Evolutionary conservation across 2,888 invertebrate species (phyloP), one percentile per base, ranked within the genome.

Genomic region (Lasioglossum morio): DNA sequence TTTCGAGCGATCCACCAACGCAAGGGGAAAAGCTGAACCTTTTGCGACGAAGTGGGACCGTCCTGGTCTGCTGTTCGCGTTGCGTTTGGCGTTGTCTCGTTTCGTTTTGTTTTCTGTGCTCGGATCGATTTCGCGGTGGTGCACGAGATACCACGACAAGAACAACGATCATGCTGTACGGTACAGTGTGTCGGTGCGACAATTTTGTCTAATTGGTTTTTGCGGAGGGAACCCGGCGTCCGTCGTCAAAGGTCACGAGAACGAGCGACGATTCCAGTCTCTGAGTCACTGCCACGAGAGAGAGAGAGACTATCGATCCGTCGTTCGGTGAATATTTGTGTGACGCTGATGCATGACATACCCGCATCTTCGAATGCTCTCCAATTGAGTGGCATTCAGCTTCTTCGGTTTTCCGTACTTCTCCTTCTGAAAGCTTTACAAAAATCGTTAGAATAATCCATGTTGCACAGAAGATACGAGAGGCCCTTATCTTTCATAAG

Each of bases 381-480:
- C 97, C 96, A 97, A 97, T 96, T 97, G 97, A 96, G 96, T 96
- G 96, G 96, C 96, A 96, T 96, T 97, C 96, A 97, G 97, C 96
- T 97, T 97, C 97, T 97, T 97, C 96, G 97, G 97, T 96, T 97
- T 97, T 96, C 97, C 97, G 96, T 97, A 97, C 96, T 98, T 98
- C 97, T 98, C 97, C 97, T 98, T 98, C 96, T 98, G 97, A 97
- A 96, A 97, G 97, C 97, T 98, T 98, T 96, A 97, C 96, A 96
- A 95, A 96, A 96, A 96, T 93, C 88, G 92, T 94, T 93, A 94
- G 88, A 92, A 82, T 72, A 84, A 43, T 86, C 88, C 87, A 75
- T 86, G 86, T 84, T 43, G 86, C 69, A 82, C 23, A 40, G 37
- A 27, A 76, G 12, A 40, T 81, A 86, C 78, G 57, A 73, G 34